phyloP scores from a whole-genome alignment of 2,113 vertebrate genomes.

The Petaurus breviceps region DNA sequence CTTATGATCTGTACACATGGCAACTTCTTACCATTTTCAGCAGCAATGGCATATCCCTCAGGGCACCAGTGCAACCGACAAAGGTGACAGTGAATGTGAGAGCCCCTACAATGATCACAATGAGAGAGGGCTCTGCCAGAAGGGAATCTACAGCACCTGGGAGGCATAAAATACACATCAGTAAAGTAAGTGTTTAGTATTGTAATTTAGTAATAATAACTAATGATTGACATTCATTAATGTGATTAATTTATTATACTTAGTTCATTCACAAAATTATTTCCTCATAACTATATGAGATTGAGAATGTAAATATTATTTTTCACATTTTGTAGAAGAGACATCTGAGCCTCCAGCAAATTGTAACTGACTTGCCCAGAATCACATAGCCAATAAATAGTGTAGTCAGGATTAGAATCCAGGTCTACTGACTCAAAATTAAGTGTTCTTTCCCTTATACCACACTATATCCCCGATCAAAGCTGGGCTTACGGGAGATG shows the following conservation, averaged over 20 bases:
- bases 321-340: not conserved
- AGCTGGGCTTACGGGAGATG: not conserved
- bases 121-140: slow-evolving; percentile 84
- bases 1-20: not conserved
- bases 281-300: not conserved
- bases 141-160: slow-evolving; percentile 87
- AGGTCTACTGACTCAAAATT: too few species aligned
- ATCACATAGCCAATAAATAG: not conserved
- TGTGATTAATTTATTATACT: not conserved
- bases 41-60: slow-evolving; percentile 82
- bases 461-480: not conserved
- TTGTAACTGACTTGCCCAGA: not conserved
- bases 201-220: not conserved
- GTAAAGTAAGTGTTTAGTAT: not conserved
- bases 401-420: not conserved
- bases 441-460: not conserved
- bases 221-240: not conserved
- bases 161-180: slow-evolving; percentile 39
- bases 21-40: slow-evolving; percentile 80
- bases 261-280: not conserved
- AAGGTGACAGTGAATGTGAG: slow-evolving; percentile 86
- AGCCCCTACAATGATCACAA: slow-evolving; percentile 83
- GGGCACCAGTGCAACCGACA: slow-evolving; percentile 86
- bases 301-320: not conserved
- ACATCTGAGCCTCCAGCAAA: not conserved